phyloP scores from a whole-genome alignment of 1,140 invertebrate genomes.

The Lordiphosa stackelbergi region DNA sequence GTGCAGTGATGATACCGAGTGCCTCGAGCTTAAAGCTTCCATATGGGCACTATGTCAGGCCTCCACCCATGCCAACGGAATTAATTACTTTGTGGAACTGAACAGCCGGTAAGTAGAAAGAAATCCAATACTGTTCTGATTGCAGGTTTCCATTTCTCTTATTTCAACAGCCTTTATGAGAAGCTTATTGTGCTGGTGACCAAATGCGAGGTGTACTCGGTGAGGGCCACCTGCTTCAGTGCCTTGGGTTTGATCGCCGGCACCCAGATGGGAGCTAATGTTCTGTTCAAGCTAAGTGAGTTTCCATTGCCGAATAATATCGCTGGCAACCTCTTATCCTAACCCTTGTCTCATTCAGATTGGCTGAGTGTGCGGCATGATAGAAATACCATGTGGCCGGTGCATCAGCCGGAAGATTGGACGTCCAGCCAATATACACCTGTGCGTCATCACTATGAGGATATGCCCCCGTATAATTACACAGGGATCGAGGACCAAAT shows the following conservation, averaged over 20 bases:
- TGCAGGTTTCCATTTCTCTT: neutral
- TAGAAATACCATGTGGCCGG: slow-evolving; percentile 89
- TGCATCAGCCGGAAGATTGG: slow-evolving; percentile 84
- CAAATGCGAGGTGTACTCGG: slow-evolving; percentile 88
- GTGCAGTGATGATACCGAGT: slow-evolving; percentile 82
- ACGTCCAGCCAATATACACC: slow-evolving; percentile 76
- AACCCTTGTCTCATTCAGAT: slow-evolving; percentile 77
- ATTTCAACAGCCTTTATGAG: slow-evolving; percentile 58
- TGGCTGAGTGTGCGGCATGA: slow-evolving; percentile 91
- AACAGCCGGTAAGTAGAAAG: slow-evolving; percentile 42
- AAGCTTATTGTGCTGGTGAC: slow-evolving; percentile 82
- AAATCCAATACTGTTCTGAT: neutral
- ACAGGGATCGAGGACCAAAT: slow-evolving; percentile 68
- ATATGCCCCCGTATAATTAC: slow-evolving; percentile 67
- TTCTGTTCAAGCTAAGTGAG: slow-evolving; percentile 83
- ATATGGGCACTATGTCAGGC: slow-evolving; percentile 93
- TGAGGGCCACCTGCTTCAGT: slow-evolving; percentile 93
- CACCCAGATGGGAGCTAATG: slow-evolving; percentile 88
- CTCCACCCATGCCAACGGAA: slow-evolving; percentile 85
- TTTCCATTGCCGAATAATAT: neutral
- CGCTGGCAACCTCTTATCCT: neutral
- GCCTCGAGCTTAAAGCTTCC: slow-evolving; percentile 89
- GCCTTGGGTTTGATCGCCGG: slow-evolving; percentile 89
- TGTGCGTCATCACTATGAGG: slow-evolving; percentile 70
- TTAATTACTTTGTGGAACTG: slow-evolving; percentile 83